Evolutionary conservation across 2,888 invertebrate species (phyloP).

Genomic region (Drosophila kambysellisi): DNA sequence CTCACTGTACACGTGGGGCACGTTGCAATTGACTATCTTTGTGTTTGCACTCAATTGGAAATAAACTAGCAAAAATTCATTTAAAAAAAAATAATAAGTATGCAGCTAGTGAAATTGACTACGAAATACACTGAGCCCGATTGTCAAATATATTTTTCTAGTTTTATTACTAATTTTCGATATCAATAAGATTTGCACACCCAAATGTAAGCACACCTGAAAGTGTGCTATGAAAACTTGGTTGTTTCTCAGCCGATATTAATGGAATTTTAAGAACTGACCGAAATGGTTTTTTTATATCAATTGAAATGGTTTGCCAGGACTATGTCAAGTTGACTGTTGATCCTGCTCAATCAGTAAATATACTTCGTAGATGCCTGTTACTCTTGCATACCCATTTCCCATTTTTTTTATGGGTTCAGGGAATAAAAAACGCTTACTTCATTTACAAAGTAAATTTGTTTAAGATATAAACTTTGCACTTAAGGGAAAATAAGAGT

Average conservation of each 20-base stretch:
- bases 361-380: not conserved
- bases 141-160: not conserved
- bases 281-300: not conserved
- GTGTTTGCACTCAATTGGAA: not conserved
- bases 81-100: not conserved
- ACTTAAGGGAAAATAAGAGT: not conserved
- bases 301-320: not conserved
- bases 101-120: not conserved
- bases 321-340: not conserved
- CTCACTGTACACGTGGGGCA: conserved; percentile 2
- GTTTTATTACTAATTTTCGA: not conserved
- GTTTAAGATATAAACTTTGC: not conserved
- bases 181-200: not conserved
- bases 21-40: not conserved
- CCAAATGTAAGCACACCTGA: not conserved
- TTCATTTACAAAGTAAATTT: not conserved
- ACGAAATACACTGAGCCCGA: not conserved
- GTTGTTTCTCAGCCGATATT: not conserved
- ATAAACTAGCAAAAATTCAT: not conserved
- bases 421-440: not conserved
- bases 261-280: not conserved
- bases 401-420: not conserved
- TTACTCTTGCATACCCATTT: not conserved
- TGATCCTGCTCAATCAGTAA: not conserved
- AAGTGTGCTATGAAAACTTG: not conserved